phyloP scores from a whole-genome alignment of 2,113 vertebrate species.

The Phalacrocorax brasilianus region DNA sequence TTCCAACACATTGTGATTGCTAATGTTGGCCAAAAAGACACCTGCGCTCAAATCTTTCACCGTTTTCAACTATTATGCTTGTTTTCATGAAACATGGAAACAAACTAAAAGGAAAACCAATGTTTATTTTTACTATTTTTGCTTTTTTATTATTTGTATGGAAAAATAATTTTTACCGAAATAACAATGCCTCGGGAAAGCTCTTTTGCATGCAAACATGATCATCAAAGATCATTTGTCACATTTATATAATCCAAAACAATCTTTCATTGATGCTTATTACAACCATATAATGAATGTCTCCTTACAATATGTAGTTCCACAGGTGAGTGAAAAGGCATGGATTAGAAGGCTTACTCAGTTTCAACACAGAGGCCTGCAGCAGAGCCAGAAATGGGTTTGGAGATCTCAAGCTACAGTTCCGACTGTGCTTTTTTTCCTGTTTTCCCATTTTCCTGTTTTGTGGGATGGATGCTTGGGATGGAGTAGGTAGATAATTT shows the following conservation, averaged over 20 bases:
- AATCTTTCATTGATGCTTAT: accelerated
- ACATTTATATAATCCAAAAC: accelerated
- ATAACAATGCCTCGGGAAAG: background rate
- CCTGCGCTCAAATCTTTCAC: background rate
- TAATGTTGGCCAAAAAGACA: background rate
- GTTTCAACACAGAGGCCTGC: background rate
- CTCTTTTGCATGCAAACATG: background rate
- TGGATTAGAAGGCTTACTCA: accelerated
- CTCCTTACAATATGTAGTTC: background rate
- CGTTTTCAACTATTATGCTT: background rate
- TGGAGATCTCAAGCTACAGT: background rate
- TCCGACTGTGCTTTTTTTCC: background rate
- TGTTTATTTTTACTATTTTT: background rate
- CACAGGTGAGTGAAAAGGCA: background rate
- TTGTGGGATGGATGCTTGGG: background rate
- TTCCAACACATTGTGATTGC: background rate
- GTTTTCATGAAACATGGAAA: background rate
- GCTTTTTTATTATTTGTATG: accelerated
- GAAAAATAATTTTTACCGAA: background rate
- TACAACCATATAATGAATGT: background rate
- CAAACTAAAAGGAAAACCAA: background rate
- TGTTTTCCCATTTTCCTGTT: background rate
- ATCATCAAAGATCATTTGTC: background rate
- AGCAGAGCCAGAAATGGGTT: background rate
- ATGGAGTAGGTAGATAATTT: conserved; percentile 16